These are phyloP conservation scores for Cotesia glomerata DNA, from an alignment of 1,140 invertebrate genomes.

Conservation along the genomic window DNA sequence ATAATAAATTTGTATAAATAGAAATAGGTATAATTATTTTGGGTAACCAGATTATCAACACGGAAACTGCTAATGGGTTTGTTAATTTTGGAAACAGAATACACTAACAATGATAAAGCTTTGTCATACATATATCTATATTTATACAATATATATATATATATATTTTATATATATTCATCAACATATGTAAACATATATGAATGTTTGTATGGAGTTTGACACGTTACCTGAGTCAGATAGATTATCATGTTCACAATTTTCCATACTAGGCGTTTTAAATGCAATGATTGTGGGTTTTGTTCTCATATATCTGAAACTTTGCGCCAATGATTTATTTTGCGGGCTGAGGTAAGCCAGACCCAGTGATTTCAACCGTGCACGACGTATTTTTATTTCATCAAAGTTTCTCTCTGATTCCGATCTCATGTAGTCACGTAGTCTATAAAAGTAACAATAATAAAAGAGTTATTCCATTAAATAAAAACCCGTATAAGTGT, in stretches of 20 bases:
- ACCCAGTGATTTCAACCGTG: conserved; percentile 70
- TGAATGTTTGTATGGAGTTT: too few relatives aligned
- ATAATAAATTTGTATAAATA: neutral
- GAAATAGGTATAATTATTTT: neutral
- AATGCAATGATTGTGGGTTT: conserved; percentile 88
- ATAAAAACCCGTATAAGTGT: neutral
- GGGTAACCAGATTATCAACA: neutral
- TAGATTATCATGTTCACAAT: conserved; percentile 67
- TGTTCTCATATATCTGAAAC: conserved; percentile 84
- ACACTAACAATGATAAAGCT: neutral
- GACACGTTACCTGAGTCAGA: conserved; percentile 59
- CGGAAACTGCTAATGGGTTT: neutral
- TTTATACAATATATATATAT: neutral
- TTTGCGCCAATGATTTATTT: conserved; percentile 78
- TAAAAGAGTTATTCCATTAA: conserved; percentile 1
- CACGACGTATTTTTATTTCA: conserved; percentile 69
- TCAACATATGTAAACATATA: neutral
- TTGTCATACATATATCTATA: neutral
- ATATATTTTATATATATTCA: neutral
- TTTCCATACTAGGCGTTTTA: conserved; percentile 77
- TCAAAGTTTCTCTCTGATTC: conserved; percentile 81
- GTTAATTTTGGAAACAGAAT: neutral
- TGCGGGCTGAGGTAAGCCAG: conserved; percentile 76
- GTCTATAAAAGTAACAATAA: conserved; percentile 62
- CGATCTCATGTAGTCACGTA: conserved; percentile 74